Evolutionary conservation across 2,888 invertebrate species (phyloP).

Genomic region (Anorthoa munda): DNA sequence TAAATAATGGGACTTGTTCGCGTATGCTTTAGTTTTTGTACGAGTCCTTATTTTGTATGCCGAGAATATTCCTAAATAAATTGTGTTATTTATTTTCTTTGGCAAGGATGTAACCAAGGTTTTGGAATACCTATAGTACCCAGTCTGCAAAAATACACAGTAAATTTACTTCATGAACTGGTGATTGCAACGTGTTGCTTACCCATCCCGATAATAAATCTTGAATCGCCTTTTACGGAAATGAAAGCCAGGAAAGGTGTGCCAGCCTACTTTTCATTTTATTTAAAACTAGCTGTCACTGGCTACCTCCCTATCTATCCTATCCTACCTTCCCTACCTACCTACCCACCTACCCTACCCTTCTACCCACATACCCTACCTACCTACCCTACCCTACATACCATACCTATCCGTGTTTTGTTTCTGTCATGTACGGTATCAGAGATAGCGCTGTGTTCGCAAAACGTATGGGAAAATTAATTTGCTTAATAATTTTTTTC

Average conservation of each 20-base stretch:
- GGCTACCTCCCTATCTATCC: too few species aligned
- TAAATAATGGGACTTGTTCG: constrained; percentile 41
- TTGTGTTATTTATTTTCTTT: constrained; percentile 10
- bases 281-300: neutral
- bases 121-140: too few species aligned
- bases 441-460: too few species aligned
- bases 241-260: neutral
- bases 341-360: too few species aligned
- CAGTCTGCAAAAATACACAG: neutral
- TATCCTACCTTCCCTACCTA: too few species aligned
- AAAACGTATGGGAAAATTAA: too few species aligned
- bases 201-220: neutral
- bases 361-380: too few species aligned
- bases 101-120: neutral
- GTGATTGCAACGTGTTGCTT: neutral
- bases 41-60: constrained; percentile 6
- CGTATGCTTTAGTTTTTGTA: constrained; percentile 30
- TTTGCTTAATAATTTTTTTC: too few species aligned
- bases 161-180: neutral
- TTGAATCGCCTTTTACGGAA: neutral
- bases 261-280: neutral
- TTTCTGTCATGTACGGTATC: too few species aligned
- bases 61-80: constrained; percentile 14
- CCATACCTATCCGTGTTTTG: too few species aligned
- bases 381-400: too few species aligned